Base-by-base conservation (phyloP, 2,797 vertebrate genomes). In the Fratercula arctica region DNA sequence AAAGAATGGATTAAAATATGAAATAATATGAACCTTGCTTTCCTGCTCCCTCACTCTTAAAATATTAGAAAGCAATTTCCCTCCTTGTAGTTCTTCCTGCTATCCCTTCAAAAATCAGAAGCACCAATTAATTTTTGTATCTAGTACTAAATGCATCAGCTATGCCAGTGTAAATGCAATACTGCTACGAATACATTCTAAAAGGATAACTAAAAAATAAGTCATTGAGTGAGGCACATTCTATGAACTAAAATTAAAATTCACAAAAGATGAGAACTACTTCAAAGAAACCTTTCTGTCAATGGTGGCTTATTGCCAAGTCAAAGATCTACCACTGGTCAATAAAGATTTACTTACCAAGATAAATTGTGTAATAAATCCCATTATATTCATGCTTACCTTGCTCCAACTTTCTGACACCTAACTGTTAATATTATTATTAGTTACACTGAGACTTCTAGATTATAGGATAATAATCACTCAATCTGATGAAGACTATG, bases 391-490 rank as follows among this genome's bases (percentile, higher is more conserved):
- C 25, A 54, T 0, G 5, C 18, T 80, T 91, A 37, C 46, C 77
- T 80, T 94, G 77, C 59, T 60, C 80, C 61, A 96, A 67, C 69
- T 57, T 91, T 89, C 41, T 85, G 75, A 68, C 66, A 80, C 10
- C 9, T 41, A 45, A 18, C 11, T 69, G 41, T 28, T 75, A 73
- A 83, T 90, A 82, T 25, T 91, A 87, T 76, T 92, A 86, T 86
- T 81, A 83, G 53, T 85, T 91, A 68, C 80, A 91, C 45, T 82
- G 67, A 75, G 57, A 90, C 50, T 74, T 82, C 77, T 72, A 78
- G 82, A 70, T 53, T 85, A 74, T 43, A 94, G 84, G 85, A 76
- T 84, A 39, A 92, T 81, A 94, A 90, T 59, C 35, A 77, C 88
- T 56, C 90, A 94, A 72, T 77, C 61, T 66, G 72, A 81, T 70